Base-by-base conservation (phyloP, 2,888 invertebrate species). In the Scrobipalpa costella region DNA sequence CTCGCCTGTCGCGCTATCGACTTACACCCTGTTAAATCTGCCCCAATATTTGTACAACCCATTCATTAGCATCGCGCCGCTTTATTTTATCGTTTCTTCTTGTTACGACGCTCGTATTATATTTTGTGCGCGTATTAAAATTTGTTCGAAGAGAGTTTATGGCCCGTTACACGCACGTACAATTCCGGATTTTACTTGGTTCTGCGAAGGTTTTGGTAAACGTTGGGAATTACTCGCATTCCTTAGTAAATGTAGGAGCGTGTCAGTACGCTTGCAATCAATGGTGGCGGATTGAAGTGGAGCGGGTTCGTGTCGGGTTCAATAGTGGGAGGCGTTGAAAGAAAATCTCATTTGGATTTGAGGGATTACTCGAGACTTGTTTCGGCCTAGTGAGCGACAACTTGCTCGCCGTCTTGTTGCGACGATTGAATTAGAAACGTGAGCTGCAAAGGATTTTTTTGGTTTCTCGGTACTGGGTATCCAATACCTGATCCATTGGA, bases 291-390 rank as follows among this genome's bases (percentile, higher is more conserved):
- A 80, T 81, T 76, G 79, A 77, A 77, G 77, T 78, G 78, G 78
- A 80, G 77, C 77, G 8, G 27, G 21, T 34, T 59, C 17, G 50
- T 19, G 44, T 57, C 17, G 44, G 44, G 44, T 44, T 87, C 86
- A 90, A 88, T 88, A 85, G 86, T 85, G 82, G 77, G 81, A 80
- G 80, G 80, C 80, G 77, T 75, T 88, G 88, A 89, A 88, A 88
- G 89, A 88, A 90, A 90, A 90, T 90, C 90, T 90, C 88, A 90
- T 90, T 90, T 90, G 89, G 90, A 90, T 90, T 90, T 89, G 85
- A 88, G 80, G 86, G 90, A 90, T 90, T 90, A 89, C 90, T 78
- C 73, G 80, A 77, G 85, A 83, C 85, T 88, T 89, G 88, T 89
- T 89, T 90, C 88, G 87, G 88, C 88, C 90, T 88, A 86, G 85